Evolutionary conservation across 2,888 invertebrate species (phyloP), one percentile per base, ranked within the genome.

Genomic region (Torymus auratus): DNA sequence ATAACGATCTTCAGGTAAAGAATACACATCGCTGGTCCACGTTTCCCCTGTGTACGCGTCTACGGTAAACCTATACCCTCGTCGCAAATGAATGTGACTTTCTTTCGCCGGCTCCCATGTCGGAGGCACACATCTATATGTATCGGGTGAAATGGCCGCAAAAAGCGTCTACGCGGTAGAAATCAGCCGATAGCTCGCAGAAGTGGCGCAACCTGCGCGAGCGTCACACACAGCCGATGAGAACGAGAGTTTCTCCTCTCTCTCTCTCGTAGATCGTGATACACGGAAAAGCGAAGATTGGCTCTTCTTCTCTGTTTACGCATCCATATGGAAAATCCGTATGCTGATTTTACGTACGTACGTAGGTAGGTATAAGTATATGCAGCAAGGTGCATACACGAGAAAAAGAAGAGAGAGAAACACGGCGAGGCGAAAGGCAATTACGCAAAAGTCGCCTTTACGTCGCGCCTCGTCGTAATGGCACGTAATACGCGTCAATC

Each of bases 401-500:
- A 41, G 41, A 7, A 41, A 41, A 41, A 41, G 41, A 41, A 41
- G 41, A 41, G 1, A 41, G 41, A 41, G 41, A 7, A 41, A 41
- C 41, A 41, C 12, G 11, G 15, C 14, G 71, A 71, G 20, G 71
- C 71, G 61, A 60, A 61, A 71, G 60, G 60, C 61, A 71, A 60
- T 71, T 71, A 61, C 61, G 71, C 71, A 61, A 71, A 71, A 60
- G 68, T 50, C 52, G 71, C 60, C 68, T 68, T 41, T 41, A 41
- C 41, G 41, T 41, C 41, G 41, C 41, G 41, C 41, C 41, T 41
- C 41, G 53, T 10, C 23, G 67, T 53, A 68, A 68, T 68, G 67
- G 67, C 67, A 68, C 67, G 68, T 68, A 68, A 68, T 68, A 55
- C 23, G 68, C 68, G 68, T 68, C 68, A 68, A 68, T 68, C 68